A percentile compares a stretch with the other conserved stretches of the same genome.
phyloP scores from a whole-genome alignment of 2,888 invertebrate species.

The Lobophora halterata region DNA sequence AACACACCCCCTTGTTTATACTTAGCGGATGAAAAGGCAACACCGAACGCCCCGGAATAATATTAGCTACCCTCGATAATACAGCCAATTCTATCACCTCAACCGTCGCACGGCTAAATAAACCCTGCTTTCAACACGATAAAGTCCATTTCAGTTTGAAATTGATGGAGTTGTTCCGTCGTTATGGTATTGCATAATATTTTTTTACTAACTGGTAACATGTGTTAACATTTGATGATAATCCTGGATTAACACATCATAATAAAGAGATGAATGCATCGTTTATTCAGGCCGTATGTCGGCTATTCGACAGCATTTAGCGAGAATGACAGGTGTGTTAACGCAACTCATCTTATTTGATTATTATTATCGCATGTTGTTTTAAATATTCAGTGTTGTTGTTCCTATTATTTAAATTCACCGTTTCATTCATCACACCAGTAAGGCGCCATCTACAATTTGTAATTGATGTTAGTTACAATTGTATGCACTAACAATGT shows the following conservation, averaged over 20 bases:
- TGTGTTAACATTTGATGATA: constrained; percentile 81
- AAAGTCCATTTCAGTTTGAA: constrained; percentile 43
- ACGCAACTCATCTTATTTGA: constrained; percentile 64
- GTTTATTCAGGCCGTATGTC: constrained; percentile 78
- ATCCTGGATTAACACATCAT: constrained; percentile 80
- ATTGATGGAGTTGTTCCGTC: constrained; percentile 20
- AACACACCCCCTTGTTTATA: constrained; percentile 80
- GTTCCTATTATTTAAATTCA: no score
- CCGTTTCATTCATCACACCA: no score
- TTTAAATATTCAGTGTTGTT: constrained; percentile 17
- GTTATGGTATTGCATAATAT: constrained; percentile 36
- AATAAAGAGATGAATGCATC: constrained; percentile 78
- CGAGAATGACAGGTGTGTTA: constrained; percentile 66
- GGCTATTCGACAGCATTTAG: constrained; percentile 67
- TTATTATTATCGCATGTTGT: constrained; percentile 31
- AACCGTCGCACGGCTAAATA: constrained; percentile 36
- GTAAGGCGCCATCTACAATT: no score
- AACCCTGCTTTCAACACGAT: constrained; percentile 37
- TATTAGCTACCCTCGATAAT: constrained; percentile 79
- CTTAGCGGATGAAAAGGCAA: constrained; percentile 80
- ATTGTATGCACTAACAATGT: no score
- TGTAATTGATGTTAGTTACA: no score
- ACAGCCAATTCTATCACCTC: constrained; percentile 61
- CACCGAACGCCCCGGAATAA: constrained; percentile 79
- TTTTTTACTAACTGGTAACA: constrained; percentile 80